Percentiles rank a stretch among this genome's conserved stretches.
Evolutionary conservation across 2,888 invertebrate species (phyloP).

Genomic region (Tenthredo amoena): DNA sequence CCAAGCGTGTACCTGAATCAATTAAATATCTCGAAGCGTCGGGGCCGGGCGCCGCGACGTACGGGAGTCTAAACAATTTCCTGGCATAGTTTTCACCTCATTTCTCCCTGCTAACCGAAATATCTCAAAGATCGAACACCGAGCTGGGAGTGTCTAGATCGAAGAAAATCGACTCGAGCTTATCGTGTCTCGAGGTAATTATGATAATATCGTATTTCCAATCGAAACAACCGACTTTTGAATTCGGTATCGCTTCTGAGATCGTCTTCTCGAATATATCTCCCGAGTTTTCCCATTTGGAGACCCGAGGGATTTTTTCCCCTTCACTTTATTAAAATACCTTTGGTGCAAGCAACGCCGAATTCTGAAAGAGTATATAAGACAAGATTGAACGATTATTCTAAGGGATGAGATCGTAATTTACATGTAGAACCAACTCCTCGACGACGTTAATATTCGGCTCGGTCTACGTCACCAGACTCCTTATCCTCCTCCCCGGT

Average conservation of each 20-base stretch:
- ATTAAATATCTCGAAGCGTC: conserved; percentile 69
- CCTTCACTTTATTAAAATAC: conserved; percentile 28
- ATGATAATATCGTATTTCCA: background rate
- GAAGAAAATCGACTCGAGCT: background rate
- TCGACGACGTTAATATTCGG: conserved; percentile 45
- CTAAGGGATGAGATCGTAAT: conserved; percentile 19
- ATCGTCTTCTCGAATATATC: too few species aligned
- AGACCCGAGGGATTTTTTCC: background rate
- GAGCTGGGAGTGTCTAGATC: background rate
- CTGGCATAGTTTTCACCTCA: conserved; percentile 27
- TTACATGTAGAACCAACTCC: conserved; percentile 29
- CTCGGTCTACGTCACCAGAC: background rate
- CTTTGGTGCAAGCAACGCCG: background rate
- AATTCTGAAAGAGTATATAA: background rate
- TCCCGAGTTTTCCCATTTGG: background rate
- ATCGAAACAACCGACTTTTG: background rate
- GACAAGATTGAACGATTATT: conserved; percentile 9
- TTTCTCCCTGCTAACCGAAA: background rate
- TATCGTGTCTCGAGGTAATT: background rate
- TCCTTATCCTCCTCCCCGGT: background rate
- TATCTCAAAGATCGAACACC: background rate
- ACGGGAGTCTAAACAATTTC: conserved; percentile 16
- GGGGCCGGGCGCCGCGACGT: conserved; percentile 13
- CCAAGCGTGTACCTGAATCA: conserved; percentile 66
- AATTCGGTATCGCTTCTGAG: background rate